phyloP scores from a whole-genome alignment of 2,113 vertebrate species.

The Ciconia maguari region DNA sequence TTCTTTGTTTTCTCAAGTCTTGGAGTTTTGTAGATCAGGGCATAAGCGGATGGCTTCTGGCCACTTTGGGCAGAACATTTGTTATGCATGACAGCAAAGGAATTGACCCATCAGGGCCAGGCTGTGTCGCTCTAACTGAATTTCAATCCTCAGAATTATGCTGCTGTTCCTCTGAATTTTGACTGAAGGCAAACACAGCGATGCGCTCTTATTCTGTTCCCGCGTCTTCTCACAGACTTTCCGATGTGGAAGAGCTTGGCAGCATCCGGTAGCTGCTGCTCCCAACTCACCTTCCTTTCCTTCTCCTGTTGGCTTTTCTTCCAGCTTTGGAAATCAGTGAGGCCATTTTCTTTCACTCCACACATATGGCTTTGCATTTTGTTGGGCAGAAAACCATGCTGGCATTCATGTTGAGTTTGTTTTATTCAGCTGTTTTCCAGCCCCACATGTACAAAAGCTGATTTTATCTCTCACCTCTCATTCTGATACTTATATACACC shows the following conservation, averaged over 20 bases:
- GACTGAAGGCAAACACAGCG: background rate
- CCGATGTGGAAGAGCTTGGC: background rate
- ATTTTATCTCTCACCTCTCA: background rate
- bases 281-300: background rate
- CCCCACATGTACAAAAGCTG: background rate
- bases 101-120: background rate
- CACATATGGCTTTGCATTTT: background rate
- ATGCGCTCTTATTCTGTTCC: background rate
- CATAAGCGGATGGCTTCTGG: background rate
- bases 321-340: background rate
- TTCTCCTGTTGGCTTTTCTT: background rate
- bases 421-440: constrained; percentile 29
- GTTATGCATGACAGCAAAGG: background rate
- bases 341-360: background rate
- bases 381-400: background rate
- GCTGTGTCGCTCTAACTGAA: background rate
- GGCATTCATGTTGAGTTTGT: background rate
- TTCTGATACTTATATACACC: background rate
- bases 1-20: background rate
- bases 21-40: background rate
- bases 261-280: background rate
- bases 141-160: background rate
- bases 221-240: background rate
- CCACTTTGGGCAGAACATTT: background rate
- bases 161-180: background rate